Conservation (phyloP, 2,797 vertebrate genomes). For the Dermochelys coriacea region DNA sequence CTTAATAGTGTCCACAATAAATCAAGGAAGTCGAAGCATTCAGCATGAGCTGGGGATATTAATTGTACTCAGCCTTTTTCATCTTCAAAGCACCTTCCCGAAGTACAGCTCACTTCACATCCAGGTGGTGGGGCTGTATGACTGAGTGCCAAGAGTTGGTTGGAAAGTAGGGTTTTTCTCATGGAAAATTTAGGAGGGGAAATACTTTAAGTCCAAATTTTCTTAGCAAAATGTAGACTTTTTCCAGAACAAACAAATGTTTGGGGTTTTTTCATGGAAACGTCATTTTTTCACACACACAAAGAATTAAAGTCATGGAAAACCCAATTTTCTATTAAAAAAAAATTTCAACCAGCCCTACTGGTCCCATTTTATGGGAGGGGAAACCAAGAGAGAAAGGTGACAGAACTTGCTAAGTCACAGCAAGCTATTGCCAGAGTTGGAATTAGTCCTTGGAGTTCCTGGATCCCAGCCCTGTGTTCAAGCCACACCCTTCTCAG, state of each 20-base stretch:
- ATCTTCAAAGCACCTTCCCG: not conserved
- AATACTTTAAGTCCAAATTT: not conserved
- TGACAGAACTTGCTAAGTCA: not conserved
- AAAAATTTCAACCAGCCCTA: not conserved
- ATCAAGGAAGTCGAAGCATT: not conserved
- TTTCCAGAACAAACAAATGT: not conserved
- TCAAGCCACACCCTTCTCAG: not conserved
- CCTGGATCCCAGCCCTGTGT: not conserved
- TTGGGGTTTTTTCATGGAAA: rapidly evolving
- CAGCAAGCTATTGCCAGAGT: not conserved
- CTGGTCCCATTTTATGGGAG: not conserved
- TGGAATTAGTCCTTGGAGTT: not conserved
- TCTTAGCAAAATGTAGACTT: not conserved
- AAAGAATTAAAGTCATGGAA: not conserved
- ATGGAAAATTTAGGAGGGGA: not conserved
- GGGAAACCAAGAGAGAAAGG: not conserved
- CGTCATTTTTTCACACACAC: rapidly evolving
- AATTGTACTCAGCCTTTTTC: not conserved
- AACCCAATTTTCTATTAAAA: no score
- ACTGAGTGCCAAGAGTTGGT: not conserved
- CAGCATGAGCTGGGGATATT: not conserved
- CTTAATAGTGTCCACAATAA: not conserved
- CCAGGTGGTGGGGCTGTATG: not conserved
- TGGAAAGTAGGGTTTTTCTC: not conserved
- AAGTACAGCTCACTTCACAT: not conserved